These are phyloP conservation scores for Leucoraja erinaceus DNA, from an alignment of 2,113 vertebrate species.

Conservation along the genomic window DNA sequence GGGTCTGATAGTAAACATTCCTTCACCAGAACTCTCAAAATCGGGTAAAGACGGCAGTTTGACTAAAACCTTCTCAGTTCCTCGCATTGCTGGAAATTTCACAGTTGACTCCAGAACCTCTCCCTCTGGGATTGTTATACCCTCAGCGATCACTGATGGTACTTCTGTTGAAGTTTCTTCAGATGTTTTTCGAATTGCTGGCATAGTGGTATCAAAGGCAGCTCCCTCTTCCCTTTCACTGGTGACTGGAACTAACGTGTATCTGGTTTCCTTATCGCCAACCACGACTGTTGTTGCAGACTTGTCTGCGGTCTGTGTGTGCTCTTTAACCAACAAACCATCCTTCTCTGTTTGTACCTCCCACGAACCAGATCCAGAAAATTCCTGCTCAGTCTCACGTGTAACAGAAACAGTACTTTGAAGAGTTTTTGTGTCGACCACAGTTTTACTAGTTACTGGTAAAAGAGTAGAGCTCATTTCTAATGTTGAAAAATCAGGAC, in stretches of 20 bases:
- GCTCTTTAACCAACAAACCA: too few species aligned
- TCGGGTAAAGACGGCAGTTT: background rate
- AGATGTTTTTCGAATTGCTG: background rate
- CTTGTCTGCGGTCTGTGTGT: background rate
- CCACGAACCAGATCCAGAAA: background rate
- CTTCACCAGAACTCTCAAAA: background rate
- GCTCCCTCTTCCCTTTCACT: background rate
- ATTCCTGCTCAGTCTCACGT: too few species aligned
- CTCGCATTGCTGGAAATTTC: background rate
- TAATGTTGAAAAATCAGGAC: background rate
- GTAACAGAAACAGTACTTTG: background rate
- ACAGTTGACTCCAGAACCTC: background rate
- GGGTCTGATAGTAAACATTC: too few species aligned
- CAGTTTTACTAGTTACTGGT: background rate
- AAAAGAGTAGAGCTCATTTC: background rate
- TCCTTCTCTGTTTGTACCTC: background rate
- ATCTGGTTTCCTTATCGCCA: background rate
- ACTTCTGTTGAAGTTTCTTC: background rate
- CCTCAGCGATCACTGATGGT: background rate
- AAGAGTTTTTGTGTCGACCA: background rate
- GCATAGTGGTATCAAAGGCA: too few species aligned
- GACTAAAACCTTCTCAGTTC: background rate
- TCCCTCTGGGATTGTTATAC: background rate
- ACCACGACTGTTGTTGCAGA: background rate
- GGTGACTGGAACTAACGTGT: background rate